phyloP scores from a whole-genome alignment of 2,888 invertebrate species.

The Chromoteleia sp. region DNA sequence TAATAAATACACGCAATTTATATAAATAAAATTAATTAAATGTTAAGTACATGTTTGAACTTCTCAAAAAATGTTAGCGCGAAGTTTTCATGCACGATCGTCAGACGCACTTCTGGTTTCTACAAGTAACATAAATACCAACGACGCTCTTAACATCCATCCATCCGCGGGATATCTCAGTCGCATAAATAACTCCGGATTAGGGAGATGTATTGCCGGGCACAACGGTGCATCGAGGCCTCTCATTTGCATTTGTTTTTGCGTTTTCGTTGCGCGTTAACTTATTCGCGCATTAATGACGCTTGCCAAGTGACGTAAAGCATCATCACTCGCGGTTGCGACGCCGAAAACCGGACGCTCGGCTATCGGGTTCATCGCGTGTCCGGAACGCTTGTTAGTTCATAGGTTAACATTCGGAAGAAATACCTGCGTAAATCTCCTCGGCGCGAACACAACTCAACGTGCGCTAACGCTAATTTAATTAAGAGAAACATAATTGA shows the following conservation, averaged over 20 bases:
- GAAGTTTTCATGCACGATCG: too few species aligned
- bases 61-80: too few species aligned
- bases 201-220: slow-evolving; percentile 26
- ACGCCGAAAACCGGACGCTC: slow-evolving; percentile 47
- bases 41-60: too few species aligned
- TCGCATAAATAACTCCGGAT: slow-evolving; percentile 44
- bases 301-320: neutral
- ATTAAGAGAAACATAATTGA: slow-evolving; percentile 31
- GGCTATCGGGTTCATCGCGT: slow-evolving; percentile 43
- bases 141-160: neutral
- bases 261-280: slow-evolving; percentile 11
- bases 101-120: neutral
- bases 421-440: slow-evolving; percentile 39
- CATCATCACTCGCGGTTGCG: neutral
- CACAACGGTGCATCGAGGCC: slow-evolving; percentile 4
- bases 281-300: slow-evolving; percentile 20
- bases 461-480: slow-evolving; percentile 35
- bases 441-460: slow-evolving; percentile 7
- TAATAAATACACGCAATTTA: too few species aligned
- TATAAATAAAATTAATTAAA: too few species aligned
- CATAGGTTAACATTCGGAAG: slow-evolving; percentile 48
- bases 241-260: slow-evolving; percentile 41
- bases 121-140: slow-evolving; percentile 10
- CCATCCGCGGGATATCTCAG: slow-evolving; percentile 7
- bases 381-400: slow-evolving; percentile 47